A percentile compares a stretch with the other conserved stretches of the same genome.
Conservation (phyloP, 2,797 vertebrate species). For the Tangara arthus region DNA sequence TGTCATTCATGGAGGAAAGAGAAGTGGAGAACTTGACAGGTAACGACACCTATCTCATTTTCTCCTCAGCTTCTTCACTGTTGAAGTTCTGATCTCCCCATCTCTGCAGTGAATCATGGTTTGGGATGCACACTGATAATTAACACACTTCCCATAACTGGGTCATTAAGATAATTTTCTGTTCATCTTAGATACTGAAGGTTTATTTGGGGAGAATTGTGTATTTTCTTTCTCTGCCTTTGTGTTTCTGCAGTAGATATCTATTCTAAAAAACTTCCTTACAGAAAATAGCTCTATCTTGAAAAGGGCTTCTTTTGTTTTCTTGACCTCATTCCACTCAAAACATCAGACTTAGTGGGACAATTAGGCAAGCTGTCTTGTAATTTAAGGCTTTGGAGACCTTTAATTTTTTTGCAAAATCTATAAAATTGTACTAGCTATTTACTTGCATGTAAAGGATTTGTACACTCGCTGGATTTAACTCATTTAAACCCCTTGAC, state of each 20-base stretch:
- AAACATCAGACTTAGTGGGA: neutral
- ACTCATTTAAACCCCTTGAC: neutral
- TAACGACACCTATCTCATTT: slow-evolving; percentile 72
- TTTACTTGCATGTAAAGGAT: neutral
- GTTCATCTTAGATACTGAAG: neutral
- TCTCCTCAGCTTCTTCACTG: neutral
- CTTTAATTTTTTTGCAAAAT: neutral
- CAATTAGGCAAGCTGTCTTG: neutral
- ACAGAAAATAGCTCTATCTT: neutral
- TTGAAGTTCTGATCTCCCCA: neutral
- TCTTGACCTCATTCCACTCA: neutral
- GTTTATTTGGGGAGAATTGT: neutral
- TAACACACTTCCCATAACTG: neutral
- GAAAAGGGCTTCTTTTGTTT: neutral
- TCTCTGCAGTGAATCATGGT: neutral
- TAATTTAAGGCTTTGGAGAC: slow-evolving; percentile 10
- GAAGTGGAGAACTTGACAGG: slow-evolving; percentile 94
- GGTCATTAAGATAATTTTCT: slow-evolving; percentile 37
- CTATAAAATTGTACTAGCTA: neutral
- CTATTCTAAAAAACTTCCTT: neutral
- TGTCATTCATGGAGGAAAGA: slow-evolving; percentile 95
- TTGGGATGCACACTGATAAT: neutral
- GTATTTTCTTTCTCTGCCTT: neutral
- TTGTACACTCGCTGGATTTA: neutral
- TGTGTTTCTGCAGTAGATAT: neutral